A percentile compares a stretch with the other conserved stretches of the same genome.
These are phyloP conservation scores for Anarrhichthys ocellatus DNA, from an alignment of 2,113 vertebrate genomes.

Conservation along the genomic window DNA sequence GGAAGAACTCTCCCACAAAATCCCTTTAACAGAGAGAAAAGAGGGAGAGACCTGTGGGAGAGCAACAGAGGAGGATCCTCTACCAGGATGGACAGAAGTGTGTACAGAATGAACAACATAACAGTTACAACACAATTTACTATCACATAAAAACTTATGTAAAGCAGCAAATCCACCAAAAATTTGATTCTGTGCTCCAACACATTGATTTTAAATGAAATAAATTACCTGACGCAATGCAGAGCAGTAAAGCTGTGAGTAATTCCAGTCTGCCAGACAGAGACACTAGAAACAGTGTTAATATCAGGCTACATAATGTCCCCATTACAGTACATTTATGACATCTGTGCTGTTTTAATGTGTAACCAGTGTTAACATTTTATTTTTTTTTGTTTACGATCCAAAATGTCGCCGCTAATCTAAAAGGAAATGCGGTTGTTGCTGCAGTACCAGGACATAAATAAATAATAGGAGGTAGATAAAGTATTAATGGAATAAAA, in stretches of 20 bases:
- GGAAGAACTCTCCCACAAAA: no score
- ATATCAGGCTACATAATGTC: no score
- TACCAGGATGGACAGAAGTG: no score
- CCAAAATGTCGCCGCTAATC: neutral
- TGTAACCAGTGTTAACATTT: neutral
- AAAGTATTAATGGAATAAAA: neutral
- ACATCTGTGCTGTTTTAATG: neutral
- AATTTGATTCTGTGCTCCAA: neutral
- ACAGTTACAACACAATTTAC: neutral
- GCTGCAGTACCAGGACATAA: neutral
- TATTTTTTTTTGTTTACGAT: no score
- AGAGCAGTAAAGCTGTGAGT: neutral
- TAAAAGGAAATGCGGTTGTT: neutral
- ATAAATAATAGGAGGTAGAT: neutral
- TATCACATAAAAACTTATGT: neutral
- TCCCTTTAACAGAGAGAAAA: no score
- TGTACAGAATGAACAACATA: no score
- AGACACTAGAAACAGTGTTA: no score
- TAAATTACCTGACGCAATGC: neutral
- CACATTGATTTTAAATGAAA: neutral
- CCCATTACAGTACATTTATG: no score
- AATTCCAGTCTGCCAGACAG: no score
- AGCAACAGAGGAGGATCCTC: no score
- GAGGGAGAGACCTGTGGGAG: no score
- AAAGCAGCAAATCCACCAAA: neutral